These are phyloP conservation scores for Mythimna lalbum DNA, from an alignment of 2,888 invertebrate genomes.

Conservation along the genomic window DNA sequence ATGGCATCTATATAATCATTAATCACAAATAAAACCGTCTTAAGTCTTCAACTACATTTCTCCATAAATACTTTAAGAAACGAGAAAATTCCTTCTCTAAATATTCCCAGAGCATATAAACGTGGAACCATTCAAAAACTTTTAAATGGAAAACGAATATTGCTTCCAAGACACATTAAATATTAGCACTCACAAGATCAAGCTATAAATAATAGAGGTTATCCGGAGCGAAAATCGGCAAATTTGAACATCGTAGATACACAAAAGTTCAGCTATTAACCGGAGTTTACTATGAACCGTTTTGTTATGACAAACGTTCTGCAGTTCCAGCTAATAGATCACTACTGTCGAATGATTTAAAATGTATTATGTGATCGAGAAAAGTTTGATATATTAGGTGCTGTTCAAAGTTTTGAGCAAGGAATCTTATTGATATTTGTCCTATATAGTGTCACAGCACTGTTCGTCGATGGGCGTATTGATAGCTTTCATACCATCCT, in stretches of 20 bases:
- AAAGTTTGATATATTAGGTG: constrained; percentile 65
- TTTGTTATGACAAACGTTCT: constrained; percentile 67
- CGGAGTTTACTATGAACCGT: constrained; percentile 62
- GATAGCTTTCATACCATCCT: too few species aligned
- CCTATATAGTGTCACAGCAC: too few species aligned
- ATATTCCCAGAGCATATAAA: constrained; percentile 16
- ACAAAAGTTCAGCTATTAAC: constrained; percentile 77
- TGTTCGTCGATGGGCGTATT: too few species aligned
- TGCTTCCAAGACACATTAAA: constrained; percentile 59
- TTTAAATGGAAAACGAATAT: constrained; percentile 53
- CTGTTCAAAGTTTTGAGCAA: constrained; percentile 26
- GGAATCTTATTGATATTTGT: background rate
- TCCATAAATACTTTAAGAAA: too few species aligned
- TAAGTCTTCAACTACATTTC: too few species aligned
- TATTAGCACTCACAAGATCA: constrained; percentile 58
- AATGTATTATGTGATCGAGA: constrained; percentile 67
- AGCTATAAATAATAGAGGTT: constrained; percentile 66
- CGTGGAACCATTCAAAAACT: constrained; percentile 11
- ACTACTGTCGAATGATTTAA: constrained; percentile 73
- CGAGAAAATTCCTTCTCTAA: background rate
- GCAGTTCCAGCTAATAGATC: constrained; percentile 68
- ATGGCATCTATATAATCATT: too few species aligned
- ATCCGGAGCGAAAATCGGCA: constrained; percentile 69
- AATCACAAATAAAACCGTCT: too few species aligned
- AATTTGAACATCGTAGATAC: constrained; percentile 74